Conservation (phyloP, 2,113 vertebrate species). For the Sinocyclocheilus rhinocerous region DNA sequence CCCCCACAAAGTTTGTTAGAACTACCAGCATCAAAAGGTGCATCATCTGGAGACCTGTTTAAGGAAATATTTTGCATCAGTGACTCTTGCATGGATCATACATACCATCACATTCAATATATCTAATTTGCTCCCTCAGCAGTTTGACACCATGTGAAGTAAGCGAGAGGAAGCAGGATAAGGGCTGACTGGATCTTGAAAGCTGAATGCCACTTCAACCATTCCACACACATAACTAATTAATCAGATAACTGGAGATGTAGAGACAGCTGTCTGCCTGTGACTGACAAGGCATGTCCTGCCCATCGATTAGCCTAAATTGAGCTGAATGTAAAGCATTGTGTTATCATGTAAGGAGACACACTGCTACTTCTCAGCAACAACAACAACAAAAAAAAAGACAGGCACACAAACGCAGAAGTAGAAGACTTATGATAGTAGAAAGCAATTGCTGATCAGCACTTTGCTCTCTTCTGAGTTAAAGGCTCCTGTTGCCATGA, state of each 20-base stretch:
- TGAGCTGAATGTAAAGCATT: constrained; percentile 49
- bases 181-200: constrained; percentile 2
- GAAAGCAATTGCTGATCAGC: not conserved
- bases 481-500: not conserved
- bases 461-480: constrained; percentile 8
- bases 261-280: constrained; percentile 39
- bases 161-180: not conserved
- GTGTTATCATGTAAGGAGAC: constrained; percentile 26
- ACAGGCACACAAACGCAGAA: not conserved
- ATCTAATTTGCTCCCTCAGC: constrained; percentile 9
- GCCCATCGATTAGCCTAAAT: constrained; percentile 48
- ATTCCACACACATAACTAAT: constrained; percentile 48
- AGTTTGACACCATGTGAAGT: not conserved
- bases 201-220: constrained; percentile 35
- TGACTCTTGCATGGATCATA: not conserved
- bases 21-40: not conserved
- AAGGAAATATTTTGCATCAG: constrained; percentile 3
- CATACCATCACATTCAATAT: constrained; percentile 2
- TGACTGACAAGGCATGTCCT: constrained; percentile 52
- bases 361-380: constrained; percentile 10
- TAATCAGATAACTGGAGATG: constrained; percentile 54
- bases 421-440: not conserved
- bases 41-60: constrained; percentile 15
- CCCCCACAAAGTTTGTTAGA: not conserved
- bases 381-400: not conserved